Base-by-base conservation (phyloP, 2,113 vertebrate genomes). In the Hyla sarda region DNA sequence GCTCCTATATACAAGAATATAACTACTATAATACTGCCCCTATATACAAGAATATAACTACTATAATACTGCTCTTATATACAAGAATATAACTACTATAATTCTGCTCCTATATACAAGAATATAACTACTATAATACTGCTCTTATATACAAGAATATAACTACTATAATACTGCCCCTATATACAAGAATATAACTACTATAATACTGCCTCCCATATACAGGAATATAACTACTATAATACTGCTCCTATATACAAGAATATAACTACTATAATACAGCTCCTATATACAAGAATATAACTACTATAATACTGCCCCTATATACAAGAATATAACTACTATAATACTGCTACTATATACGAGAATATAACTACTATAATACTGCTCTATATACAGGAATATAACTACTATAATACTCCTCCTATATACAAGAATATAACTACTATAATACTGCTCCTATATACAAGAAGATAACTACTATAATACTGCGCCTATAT, bases 1-100 rank as follows among this genome's bases (percentile, higher is more conserved):
- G 41, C 41, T 41, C 41, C 41, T 41, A 8, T 60, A 12, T 60
- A 60, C 23, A 60, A 25, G 56, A 60, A 9, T 60, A 60, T 60
- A 60, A 60, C 23, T 60, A 60, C 56, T 60, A 60, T 60, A 65
- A 65, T 65, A 65, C 60, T 65, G 25, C 60, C 5, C 62, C 62
- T 32, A 16, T 67, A 13, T 67, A 67, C 62, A 67, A 19, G 62
- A 67, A 67, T 67, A 32, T 67, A 67, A 67, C 30, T 30, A 32
- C 28, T 67, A 67, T 32, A 67, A 25, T 67, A 32, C 62, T 67
- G 4, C 30, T 5, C 62, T 28, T 67, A 67, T 67, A 4, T 67
- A 67, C 62, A 67, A 34, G 62, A 67, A 67, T 67, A 67, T 67
- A 67, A 67, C 62, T 67, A 67, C 62, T 67, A 67, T 67, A 67